Conservation (phyloP, 2,888 invertebrate species). For the Dicycla oo region DNA sequence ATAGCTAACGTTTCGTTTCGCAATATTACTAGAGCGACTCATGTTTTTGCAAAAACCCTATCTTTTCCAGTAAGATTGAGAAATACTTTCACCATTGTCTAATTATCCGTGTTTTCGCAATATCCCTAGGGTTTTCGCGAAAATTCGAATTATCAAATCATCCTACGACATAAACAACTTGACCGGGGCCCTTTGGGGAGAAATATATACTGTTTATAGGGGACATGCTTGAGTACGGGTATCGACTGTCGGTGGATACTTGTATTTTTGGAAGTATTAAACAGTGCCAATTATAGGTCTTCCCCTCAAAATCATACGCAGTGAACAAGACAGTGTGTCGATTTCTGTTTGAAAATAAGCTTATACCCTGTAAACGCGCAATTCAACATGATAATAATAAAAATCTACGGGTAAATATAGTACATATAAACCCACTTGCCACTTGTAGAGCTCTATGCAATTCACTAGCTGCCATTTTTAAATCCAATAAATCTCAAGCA, state of each 20-base stretch:
- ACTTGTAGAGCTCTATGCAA: neutral
- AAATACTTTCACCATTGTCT: too few species aligned
- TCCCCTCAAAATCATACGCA: neutral
- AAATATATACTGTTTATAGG: slow-evolving; percentile 25
- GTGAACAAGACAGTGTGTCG: neutral
- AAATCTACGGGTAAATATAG: neutral
- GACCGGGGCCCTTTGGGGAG: slow-evolving; percentile 15
- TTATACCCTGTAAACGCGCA: neutral
- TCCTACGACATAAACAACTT: too few species aligned
- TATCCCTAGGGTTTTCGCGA: too few species aligned
- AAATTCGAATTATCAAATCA: too few species aligned
- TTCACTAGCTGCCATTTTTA: neutral
- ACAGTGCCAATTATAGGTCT: neutral
- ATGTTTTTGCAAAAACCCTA: too few species aligned
- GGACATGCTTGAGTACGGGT: slow-evolving; percentile 1
- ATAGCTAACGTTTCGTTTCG: too few species aligned
- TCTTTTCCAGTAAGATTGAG: too few species aligned
- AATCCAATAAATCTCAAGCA: slow-evolving; percentile 21
- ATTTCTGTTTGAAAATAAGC: neutral
- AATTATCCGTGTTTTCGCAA: too few species aligned
- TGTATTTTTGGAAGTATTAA: neutral
- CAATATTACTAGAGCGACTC: too few species aligned
- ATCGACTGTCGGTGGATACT: too few species aligned
- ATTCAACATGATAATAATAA: neutral
- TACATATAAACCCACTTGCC: neutral